phyloP scores from a whole-genome alignment of 2,797 vertebrate species.

The Sebastes flavidus region DNA sequence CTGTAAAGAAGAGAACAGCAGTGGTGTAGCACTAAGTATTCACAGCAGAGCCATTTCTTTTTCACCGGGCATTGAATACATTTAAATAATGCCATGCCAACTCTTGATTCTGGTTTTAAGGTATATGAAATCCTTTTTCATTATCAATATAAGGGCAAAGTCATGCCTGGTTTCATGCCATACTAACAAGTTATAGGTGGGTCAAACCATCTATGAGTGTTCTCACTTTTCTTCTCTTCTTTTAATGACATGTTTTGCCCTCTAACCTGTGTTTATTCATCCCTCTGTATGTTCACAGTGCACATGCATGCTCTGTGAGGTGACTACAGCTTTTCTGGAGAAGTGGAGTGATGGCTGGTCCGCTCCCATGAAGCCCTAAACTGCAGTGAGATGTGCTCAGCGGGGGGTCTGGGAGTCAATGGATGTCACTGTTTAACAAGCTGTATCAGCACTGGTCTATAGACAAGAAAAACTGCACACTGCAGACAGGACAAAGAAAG shows the following conservation, averaged over 20 bases:
- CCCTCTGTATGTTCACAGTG: neutral
- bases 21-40: neutral
- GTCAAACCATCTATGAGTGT: neutral
- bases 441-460: constrained; percentile 70
- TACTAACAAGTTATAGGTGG: neutral
- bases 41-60: neutral
- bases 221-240: neutral
- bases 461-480: constrained; percentile 70
- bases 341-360: constrained; percentile 43
- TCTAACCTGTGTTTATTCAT: constrained; percentile 7
- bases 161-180: neutral
- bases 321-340: constrained; percentile 24
- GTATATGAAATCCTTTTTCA: neutral
- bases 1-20: neutral
- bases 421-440: constrained; percentile 84
- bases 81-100: neutral
- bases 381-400: constrained; percentile 64
- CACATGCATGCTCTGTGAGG: neutral
- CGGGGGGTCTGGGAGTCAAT: constrained; percentile 71
- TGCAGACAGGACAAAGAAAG: constrained; percentile 75
- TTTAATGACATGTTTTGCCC: neutral
- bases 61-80: neutral
- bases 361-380: constrained; percentile 33
- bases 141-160: neutral
- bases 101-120: neutral